Conservation (phyloP, 2,888 invertebrate genomes). For the Muschampia plurimacula region DNA sequence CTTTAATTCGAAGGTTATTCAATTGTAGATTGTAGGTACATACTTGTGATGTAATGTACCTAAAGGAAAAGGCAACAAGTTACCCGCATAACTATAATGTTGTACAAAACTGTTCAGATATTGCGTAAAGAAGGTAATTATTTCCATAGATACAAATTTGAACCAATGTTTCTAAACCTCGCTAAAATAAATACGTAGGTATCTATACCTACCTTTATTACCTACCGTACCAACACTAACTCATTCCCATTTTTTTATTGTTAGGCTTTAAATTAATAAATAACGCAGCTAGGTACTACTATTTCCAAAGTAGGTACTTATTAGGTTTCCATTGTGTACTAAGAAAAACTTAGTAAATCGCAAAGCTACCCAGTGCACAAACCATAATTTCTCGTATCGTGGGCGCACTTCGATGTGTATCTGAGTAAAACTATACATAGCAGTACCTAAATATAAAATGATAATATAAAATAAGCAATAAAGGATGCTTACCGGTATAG, state of each 20-base stretch:
- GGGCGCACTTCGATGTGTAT: no score
- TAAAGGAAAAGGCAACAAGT: background rate
- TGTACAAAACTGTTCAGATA: slow-evolving; percentile 8
- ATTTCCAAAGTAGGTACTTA: no score
- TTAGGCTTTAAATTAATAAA: no score
- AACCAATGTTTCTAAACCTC: background rate
- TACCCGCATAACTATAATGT: slow-evolving; percentile 22
- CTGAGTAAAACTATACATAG: background rate
- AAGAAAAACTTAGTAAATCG: no score
- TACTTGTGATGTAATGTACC: slow-evolving; percentile 3
- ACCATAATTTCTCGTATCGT: no score
- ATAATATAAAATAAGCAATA: background rate
- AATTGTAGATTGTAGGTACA: background rate
- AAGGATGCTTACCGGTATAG: slow-evolving; percentile 88
- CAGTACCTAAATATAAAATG: background rate
- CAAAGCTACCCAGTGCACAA: no score
- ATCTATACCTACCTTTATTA: no score
- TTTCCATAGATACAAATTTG: slow-evolving; percentile 5
- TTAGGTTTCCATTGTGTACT: no score
- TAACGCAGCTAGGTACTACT: no score
- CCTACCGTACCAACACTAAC: no score
- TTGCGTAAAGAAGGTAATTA: slow-evolving; percentile 11
- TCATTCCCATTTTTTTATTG: no score
- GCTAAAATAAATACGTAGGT: no score
- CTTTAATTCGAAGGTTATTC: background rate